A percentile compares a stretch with the other conserved stretches of the same genome.
phyloP scores from a whole-genome alignment of 2,888 invertebrate genomes.

The Ceratothoa steindachneri region DNA sequence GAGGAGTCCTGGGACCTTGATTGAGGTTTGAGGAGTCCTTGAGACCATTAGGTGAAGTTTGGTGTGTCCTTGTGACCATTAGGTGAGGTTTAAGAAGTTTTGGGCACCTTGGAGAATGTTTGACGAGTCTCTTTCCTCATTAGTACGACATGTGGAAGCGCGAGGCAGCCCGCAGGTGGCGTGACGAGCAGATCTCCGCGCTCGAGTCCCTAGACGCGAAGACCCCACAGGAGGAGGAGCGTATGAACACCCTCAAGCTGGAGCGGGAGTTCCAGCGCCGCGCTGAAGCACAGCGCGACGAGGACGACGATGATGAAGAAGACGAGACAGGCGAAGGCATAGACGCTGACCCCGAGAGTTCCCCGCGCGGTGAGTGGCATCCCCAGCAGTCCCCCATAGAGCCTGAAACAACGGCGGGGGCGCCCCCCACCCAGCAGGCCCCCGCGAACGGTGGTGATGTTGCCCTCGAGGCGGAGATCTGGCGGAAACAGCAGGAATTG shows the following conservation, averaged over 20 bases:
- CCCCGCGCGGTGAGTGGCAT: neutral
- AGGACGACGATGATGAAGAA: slow-evolving; percentile 61
- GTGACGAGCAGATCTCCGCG: slow-evolving; percentile 82
- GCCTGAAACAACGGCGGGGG: neutral
- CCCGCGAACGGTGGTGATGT: slow-evolving; percentile 35
- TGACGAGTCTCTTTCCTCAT: neutral
- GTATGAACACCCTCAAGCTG: slow-evolving; percentile 78
- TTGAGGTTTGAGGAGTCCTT: too few relatives aligned
- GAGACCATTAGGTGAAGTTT: too few relatives aligned
- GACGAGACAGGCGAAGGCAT: slow-evolving; percentile 58
- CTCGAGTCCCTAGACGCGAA: slow-evolving; percentile 66
- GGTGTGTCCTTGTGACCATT: too few relatives aligned
- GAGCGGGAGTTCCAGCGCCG: slow-evolving; percentile 90
- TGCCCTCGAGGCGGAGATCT: slow-evolving; percentile 54
- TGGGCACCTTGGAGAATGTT: too few relatives aligned
- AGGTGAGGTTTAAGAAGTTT: too few relatives aligned
- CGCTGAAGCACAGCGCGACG: slow-evolving; percentile 71
- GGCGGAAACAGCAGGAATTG: slow-evolving; percentile 58
- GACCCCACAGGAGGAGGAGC: slow-evolving; percentile 77
- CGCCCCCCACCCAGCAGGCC: neutral
- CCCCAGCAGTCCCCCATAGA: neutral
- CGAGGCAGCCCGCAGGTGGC: slow-evolving; percentile 70
- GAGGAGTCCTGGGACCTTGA: too few relatives aligned
- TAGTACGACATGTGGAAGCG: slow-evolving; percentile 66
- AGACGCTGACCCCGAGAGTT: slow-evolving; percentile 52